Evolutionary conservation across 2,113 vertebrate genomes (phyloP).

Genomic region (Mola mola): DNA sequence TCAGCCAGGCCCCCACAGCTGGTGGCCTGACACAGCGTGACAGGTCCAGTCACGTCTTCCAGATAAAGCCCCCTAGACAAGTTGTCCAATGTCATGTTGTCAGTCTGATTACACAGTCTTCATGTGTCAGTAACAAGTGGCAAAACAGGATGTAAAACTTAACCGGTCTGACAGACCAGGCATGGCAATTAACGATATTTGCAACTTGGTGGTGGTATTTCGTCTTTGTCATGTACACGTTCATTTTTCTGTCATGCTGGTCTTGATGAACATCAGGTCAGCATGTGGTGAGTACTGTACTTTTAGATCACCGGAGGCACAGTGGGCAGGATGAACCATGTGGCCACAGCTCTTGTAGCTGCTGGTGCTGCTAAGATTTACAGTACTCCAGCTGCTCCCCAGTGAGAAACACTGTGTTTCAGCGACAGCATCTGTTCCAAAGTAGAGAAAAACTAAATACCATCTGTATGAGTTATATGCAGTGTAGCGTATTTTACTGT

Average conservation of each 20-base stretch:
- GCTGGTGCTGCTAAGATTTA: slow-evolving; percentile 58
- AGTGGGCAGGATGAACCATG: slow-evolving; percentile 42
- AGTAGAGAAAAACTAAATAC: background rate
- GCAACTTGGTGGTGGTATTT: background rate
- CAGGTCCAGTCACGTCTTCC: slow-evolving; percentile 73
- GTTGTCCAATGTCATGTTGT: slow-evolving; percentile 78
- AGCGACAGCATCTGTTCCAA: slow-evolving; percentile 17
- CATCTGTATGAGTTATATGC: background rate
- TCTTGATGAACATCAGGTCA: slow-evolving; percentile 30
- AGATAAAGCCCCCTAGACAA: slow-evolving; percentile 71
- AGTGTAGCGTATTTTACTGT: too few species aligned
- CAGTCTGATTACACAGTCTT: slow-evolving; percentile 72
- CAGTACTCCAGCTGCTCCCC: slow-evolving; percentile 61
- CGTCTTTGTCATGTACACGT: background rate
- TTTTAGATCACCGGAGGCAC: slow-evolving; percentile 20
- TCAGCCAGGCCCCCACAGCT: slow-evolving; percentile 70
- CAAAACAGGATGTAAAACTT: slow-evolving; percentile 36
- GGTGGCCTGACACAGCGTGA: slow-evolving; percentile 75
- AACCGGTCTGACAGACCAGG: slow-evolving; percentile 20
- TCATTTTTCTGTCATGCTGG: slow-evolving; percentile 11
- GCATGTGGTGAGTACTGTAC: slow-evolving; percentile 50
- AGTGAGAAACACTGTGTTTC: slow-evolving; percentile 16
- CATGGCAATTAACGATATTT: background rate
- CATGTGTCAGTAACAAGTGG: slow-evolving; percentile 51
- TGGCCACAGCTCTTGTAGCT: slow-evolving; percentile 55